These are phyloP conservation scores for Eilema depressum DNA, from an alignment of 2,888 invertebrate species.

Conservation along the genomic window DNA sequence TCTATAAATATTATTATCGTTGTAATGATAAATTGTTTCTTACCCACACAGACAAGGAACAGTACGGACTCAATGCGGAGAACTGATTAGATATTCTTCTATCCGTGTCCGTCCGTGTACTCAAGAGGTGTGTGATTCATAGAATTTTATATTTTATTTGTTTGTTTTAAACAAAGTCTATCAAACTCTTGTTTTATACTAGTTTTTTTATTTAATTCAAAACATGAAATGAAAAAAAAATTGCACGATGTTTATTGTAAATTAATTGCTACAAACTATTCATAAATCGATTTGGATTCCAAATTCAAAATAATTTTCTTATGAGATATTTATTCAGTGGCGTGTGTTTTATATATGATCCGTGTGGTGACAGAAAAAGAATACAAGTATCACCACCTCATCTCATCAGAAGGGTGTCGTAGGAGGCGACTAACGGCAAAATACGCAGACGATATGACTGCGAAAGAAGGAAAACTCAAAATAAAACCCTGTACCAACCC, in stretches of 20 bases:
- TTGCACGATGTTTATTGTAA: background rate
- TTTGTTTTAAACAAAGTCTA: background rate
- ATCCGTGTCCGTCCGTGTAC: constrained; percentile 34
- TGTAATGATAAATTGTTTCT: constrained; percentile 56
- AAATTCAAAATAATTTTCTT: too few relatives aligned
- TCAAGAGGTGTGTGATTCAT: constrained; percentile 20
- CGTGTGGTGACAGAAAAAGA: too few relatives aligned
- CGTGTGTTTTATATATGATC: background rate
- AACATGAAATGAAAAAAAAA: background rate
- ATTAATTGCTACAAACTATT: background rate
- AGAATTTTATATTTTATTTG: background rate
- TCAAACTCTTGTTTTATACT: background rate
- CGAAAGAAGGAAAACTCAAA: too few relatives aligned
- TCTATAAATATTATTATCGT: constrained; percentile 53
- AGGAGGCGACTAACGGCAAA: too few relatives aligned
- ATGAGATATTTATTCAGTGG: background rate
- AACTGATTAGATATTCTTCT: constrained; percentile 56
- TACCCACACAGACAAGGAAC: constrained; percentile 17
- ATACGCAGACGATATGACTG: too few relatives aligned
- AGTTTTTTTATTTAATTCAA: background rate
- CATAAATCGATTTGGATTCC: background rate
- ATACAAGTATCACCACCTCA: too few relatives aligned
- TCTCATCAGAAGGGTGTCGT: too few relatives aligned
- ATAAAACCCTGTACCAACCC: too few relatives aligned
- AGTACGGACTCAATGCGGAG: constrained; percentile 38